phyloP scores from a whole-genome alignment of 2,888 invertebrate genomes.

The Sympetrum striolatum region DNA sequence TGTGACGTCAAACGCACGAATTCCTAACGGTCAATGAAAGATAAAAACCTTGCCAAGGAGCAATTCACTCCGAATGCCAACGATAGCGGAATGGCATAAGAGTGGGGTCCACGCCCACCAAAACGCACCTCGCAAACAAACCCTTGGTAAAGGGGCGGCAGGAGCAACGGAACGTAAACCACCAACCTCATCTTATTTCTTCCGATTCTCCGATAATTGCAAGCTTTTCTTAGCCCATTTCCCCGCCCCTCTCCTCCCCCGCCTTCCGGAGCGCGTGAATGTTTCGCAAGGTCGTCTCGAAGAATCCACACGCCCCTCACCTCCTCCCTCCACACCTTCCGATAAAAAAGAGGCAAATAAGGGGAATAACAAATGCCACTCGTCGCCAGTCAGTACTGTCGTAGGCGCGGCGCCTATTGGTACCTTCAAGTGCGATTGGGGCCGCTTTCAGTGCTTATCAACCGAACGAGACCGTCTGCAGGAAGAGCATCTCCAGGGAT shows the following conservation, averaged over 20 bases:
- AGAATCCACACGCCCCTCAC: neutral
- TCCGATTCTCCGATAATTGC: neutral
- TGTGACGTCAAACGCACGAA: no score
- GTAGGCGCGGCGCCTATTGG: neutral
- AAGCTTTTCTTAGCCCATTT: neutral
- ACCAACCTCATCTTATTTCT: neutral
- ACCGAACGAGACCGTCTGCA: neutral
- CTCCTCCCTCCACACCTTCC: neutral
- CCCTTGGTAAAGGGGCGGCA: neutral
- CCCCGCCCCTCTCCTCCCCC: neutral
- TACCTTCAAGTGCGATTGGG: neutral
- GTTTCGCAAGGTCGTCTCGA: constrained; percentile 34
- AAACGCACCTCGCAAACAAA: no score
- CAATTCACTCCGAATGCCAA: no score
- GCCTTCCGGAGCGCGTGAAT: neutral
- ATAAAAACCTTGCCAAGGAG: no score
- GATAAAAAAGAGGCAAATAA: neutral
- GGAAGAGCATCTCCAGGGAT: neutral
- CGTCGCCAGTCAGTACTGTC: neutral
- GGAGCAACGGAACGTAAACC: neutral
- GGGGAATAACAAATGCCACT: neutral
- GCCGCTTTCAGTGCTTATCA: neutral
- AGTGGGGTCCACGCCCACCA: no score
- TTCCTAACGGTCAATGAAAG: no score
- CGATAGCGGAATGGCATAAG: no score